A percentile compares a stretch with the other conserved stretches of the same genome.
Conservation (phyloP, 2,113 vertebrate species). For the Tricholaema leucomelas region DNA sequence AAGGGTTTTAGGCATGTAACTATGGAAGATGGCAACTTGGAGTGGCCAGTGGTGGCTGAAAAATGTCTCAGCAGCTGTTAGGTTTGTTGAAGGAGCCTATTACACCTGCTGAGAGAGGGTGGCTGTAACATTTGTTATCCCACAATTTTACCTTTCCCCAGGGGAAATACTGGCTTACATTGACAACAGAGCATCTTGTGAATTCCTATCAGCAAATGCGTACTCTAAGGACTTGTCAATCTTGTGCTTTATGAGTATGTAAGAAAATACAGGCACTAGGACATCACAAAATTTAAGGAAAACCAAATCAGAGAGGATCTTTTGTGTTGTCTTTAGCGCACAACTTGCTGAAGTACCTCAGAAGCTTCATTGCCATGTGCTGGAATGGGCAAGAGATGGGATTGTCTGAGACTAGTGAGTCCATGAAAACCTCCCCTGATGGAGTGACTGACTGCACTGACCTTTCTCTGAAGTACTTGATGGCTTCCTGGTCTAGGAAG, state of each 20-base stretch:
- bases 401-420: slow-evolving; percentile 59
- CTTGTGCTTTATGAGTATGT: not conserved
- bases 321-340: slow-evolving; percentile 67
- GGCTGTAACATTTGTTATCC: not conserved
- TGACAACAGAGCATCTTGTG: not conserved
- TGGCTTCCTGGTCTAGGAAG: slow-evolving; percentile 89
- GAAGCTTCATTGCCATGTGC: slow-evolving; percentile 74
- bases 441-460: slow-evolving; percentile 81
- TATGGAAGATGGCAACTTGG: not conserved
- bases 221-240: not conserved
- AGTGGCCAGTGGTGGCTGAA: not conserved
- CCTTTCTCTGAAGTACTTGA: slow-evolving; percentile 92
- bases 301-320: not conserved
- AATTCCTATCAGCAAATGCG: not conserved
- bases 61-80: not conserved
- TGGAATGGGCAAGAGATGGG: slow-evolving; percentile 58
- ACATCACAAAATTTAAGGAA: not conserved
- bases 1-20: not conserved
- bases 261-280: not conserved
- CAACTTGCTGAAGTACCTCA: slow-evolving; percentile 78
- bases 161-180: not conserved
- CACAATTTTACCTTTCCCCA: not conserved
- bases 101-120: not conserved
- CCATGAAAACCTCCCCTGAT: slow-evolving; percentile 72
- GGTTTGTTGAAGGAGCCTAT: not conserved